Evolutionary conservation across 2,888 invertebrate genomes (phyloP).

Genomic region (Drosophila prostipennis): DNA sequence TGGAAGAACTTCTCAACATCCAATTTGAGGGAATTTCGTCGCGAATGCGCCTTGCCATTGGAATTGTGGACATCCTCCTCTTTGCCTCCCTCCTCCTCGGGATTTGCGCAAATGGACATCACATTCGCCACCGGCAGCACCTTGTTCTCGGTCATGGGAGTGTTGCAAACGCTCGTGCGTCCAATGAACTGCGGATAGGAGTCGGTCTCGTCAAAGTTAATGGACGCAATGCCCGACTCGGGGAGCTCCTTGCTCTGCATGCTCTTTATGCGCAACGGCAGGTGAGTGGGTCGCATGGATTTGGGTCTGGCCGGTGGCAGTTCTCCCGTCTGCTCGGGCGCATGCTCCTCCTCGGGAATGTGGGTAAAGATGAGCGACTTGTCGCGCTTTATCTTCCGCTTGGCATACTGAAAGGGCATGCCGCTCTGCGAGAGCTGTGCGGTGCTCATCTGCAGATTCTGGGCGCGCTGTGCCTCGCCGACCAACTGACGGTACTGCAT

Average conservation of each 20-base stretch:
- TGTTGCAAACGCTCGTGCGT: constrained; percentile 91
- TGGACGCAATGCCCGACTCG: constrained; percentile 84
- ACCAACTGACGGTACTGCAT: constrained; percentile 86
- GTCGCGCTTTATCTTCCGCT: constrained; percentile 89
- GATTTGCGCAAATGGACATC: constrained; percentile 90
- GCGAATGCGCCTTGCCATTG: constrained; percentile 59
- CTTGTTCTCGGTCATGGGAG: constrained; percentile 91
- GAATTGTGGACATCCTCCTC: constrained; percentile 65
- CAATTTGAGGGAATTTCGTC: constrained; percentile 77
- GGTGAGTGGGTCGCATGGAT: constrained; percentile 85
- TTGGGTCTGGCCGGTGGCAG: constrained; percentile 64
- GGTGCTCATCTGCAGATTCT: constrained; percentile 81
- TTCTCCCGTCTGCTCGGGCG: constrained; percentile 24
- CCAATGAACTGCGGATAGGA: constrained; percentile 87
- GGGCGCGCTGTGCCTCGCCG: constrained; percentile 84
- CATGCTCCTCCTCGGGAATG: constrained; percentile 89
- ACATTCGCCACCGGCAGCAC: constrained; percentile 90
- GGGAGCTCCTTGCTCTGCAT: constrained; percentile 83
- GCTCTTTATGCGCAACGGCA: constrained; percentile 86
- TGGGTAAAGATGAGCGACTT: constrained; percentile 92
- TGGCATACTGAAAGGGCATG: constrained; percentile 82
- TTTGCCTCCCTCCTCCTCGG: constrained; percentile 82
- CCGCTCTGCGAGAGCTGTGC: constrained; percentile 71
- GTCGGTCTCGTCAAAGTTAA: constrained; percentile 86
- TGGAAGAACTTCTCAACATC: constrained; percentile 83